phyloP scores from a whole-genome alignment of 2,797 vertebrate species.

The Cetoscarus ocellatus region DNA sequence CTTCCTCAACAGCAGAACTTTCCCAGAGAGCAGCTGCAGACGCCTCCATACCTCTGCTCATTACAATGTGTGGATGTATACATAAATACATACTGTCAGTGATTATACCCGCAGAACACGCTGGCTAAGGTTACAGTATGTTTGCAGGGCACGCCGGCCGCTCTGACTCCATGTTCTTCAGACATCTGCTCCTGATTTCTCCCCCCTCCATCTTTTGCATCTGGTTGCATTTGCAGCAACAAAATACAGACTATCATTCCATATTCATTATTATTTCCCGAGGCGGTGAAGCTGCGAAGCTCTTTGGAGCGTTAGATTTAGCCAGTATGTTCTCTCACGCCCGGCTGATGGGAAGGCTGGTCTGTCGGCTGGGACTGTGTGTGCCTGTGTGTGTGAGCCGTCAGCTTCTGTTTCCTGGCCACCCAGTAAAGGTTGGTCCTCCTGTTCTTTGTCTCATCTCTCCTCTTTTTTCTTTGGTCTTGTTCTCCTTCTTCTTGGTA shows the following conservation, averaged over 20 bases:
- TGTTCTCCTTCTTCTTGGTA: conserved; percentile 66
- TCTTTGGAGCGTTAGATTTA: conserved; percentile 79
- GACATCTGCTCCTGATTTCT: conserved; percentile 94
- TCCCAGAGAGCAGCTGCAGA: conserved; percentile 73
- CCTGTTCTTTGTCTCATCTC: conserved; percentile 78
- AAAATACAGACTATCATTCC: conserved; percentile 92
- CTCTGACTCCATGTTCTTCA: conserved; percentile 53
- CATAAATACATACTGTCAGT: conserved; percentile 57
- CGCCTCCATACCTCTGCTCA: conserved; percentile 62
- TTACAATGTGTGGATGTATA: conserved; percentile 70
- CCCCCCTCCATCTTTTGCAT: conserved; percentile 86
- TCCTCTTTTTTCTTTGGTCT: conserved; percentile 7
- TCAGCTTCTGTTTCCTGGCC: conserved; percentile 92
- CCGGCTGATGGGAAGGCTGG: conserved; percentile 60
- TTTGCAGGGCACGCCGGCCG: conserved; percentile 80
- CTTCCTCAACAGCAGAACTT: conserved; percentile 53
- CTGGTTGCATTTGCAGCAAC: conserved; percentile 95
- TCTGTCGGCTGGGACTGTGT: conserved; percentile 25
- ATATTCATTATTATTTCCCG: conserved; percentile 97
- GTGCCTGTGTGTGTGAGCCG: conserved; percentile 58
- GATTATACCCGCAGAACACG: conserved; percentile 63
- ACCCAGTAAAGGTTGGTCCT: conserved; percentile 87
- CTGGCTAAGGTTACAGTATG: conserved; percentile 78
- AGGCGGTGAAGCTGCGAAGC: conserved; percentile 82
- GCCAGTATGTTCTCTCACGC: conserved; percentile 87